These are phyloP conservation scores for Ornithoptera alexandrae DNA, from an alignment of 2,888 invertebrate genomes.

Conservation along the genomic window DNA sequence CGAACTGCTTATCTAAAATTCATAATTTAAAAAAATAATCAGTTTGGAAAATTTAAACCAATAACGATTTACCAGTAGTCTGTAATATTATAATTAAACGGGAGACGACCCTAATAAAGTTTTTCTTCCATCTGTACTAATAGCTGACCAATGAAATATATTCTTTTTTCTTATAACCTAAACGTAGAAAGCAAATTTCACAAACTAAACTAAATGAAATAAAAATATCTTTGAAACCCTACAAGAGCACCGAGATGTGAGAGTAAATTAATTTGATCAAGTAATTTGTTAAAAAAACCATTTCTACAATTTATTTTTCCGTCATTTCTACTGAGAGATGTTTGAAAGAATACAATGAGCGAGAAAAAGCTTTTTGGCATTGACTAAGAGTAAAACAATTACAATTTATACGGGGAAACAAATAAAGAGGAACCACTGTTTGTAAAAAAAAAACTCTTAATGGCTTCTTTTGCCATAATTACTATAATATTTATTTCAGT, in stretches of 20 bases:
- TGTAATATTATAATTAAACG: too few species aligned
- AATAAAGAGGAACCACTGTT: constrained; percentile 7
- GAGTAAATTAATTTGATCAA: background rate
- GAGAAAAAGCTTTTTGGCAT: constrained; percentile 18
- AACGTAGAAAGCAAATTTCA: background rate
- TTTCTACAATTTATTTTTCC: background rate
- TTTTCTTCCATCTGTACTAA: too few species aligned
- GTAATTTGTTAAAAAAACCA: background rate
- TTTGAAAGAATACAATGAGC: constrained; percentile 14
- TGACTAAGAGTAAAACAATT: constrained; percentile 17
- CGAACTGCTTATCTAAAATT: too few species aligned
- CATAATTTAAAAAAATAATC: too few species aligned
- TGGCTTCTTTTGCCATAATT: constrained; percentile 11
- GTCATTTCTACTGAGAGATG: constrained; percentile 2
- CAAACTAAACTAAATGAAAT: background rate
- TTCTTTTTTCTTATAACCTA: background rate
- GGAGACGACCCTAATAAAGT: too few species aligned
- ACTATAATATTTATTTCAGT: background rate
- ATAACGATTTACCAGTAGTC: too few species aligned
- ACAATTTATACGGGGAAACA: constrained; percentile 10
- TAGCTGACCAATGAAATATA: too few species aligned
- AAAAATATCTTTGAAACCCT: background rate
- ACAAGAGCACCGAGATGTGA: background rate
- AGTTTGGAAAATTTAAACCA: too few species aligned
- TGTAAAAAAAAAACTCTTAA: constrained; percentile 18